Base-by-base conservation (phyloP, 2,797 vertebrate genomes). In the Gymnopithys bicolor region DNA sequence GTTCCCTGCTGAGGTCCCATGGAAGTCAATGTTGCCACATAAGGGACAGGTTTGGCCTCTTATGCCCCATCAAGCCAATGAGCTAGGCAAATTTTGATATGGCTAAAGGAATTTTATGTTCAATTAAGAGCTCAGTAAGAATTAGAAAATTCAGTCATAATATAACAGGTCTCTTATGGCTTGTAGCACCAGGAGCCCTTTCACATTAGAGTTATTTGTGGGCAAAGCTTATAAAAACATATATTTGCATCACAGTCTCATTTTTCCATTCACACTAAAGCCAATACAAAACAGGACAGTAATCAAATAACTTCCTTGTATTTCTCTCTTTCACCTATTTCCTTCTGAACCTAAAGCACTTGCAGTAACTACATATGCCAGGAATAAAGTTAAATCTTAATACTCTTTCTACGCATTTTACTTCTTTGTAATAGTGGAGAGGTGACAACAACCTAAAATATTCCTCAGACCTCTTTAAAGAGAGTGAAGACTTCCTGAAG, bases 81-180 rank as follows among this genome's bases (percentile, higher is more conserved):
- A 96, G 28, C 48, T 84, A 70, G 80, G 66, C 19, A 94, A 93
- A 97, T 94, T 91, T 62, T 32, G 81, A 68, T 75, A 67, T 2
- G 2, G 60, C 51, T 78, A 91, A 63, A 93, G 63, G 60, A 96
- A 80, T 19, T 67, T 95, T 81, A 94, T 76, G 49, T 33, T 62
- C 48, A 91, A 17, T 95, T 93, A 96, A 83, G 74, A 90, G 30
- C 76, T 84, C 88, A 64, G 16, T 59, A 78, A 88, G 76, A 87
- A 60, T 71, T 74, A 64, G 33, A 93, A 81, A 62, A 92, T 2
- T 21, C 60, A 96, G 70, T 56, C 41, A 56, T 76, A 96, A 89
- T 32, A 67, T 3, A 90, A 69, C 63, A 87, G 66, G 28, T 90
- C 74, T 93, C 89, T 97, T 92, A 88, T 41, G 35, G 22, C 45